Conservation (phyloP, 37 sponge, comb jelly and placozoan genomes). For the Chondrilla cf. caribensis region DNA sequence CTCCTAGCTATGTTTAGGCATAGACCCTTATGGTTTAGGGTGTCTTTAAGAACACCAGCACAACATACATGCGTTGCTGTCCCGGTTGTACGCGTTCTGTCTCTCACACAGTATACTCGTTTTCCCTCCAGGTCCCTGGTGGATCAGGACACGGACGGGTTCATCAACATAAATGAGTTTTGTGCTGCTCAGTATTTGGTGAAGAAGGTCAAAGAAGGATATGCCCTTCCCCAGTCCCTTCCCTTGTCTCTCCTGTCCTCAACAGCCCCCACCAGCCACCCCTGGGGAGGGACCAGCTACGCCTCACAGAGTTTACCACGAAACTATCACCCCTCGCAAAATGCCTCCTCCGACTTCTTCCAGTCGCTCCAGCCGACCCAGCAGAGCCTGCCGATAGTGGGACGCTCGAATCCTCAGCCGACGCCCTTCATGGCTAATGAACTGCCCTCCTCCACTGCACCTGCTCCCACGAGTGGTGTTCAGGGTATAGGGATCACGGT, state of each 20-base stretch:
- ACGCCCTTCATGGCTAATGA: not conserved
- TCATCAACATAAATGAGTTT: conserved; percentile 55
- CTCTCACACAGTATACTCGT: no score
- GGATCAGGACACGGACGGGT: conserved; percentile 59
- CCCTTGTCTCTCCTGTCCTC: not conserved
- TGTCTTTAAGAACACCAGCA: not conserved
- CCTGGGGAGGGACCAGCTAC: not conserved
- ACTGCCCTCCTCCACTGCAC: not conserved
- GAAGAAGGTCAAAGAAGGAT: conserved; percentile 31
- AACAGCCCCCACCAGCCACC: not conserved
- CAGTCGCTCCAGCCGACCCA: not conserved
- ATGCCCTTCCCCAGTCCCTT: not conserved
- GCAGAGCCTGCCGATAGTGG: not conserved
- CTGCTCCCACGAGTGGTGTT: not conserved
- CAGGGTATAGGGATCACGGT: conserved; percentile 45
- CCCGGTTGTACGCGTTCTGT: not conserved
- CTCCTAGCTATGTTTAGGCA: no score
- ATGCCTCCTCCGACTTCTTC: no score
- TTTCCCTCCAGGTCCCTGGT: conserved; percentile 48
- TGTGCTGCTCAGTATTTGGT: conserved; percentile 47
- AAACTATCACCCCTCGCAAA: no score
- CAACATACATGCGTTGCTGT: not conserved
- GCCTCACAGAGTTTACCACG: conserved; percentile 13
- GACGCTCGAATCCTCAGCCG: not conserved
- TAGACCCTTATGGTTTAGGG: no score